These are phyloP conservation scores for Neodiprion fabricii DNA, from an alignment of 1,140 invertebrate genomes.

Conservation along the genomic window DNA sequence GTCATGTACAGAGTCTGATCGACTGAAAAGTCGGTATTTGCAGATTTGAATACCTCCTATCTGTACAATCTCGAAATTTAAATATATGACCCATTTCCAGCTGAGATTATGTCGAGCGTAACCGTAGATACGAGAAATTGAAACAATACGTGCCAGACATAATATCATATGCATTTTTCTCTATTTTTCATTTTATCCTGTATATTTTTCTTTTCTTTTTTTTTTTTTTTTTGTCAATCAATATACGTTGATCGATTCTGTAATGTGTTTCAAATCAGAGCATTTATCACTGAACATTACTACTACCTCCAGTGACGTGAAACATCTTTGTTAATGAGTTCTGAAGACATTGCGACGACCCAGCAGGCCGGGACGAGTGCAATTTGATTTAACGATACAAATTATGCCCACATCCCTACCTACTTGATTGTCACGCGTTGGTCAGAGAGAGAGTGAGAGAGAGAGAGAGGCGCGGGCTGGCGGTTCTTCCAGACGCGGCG, in stretches of 20 bases:
- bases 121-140: too few relatives aligned
- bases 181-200: too few relatives aligned
- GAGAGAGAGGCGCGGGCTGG: too few relatives aligned
- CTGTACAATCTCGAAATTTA: not conserved
- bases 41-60: conserved; percentile 5
- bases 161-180: too few relatives aligned
- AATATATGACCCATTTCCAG: conserved; percentile 3
- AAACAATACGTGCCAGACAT: too few relatives aligned
- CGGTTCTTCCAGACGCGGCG: too few relatives aligned
- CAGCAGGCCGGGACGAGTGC: conserved; percentile 62
- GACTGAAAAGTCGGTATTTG: not conserved
- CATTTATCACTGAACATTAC: conserved; percentile 3
- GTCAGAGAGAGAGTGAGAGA: not conserved
- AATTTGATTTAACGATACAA: conserved; percentile 56
- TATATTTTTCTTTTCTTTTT: not conserved
- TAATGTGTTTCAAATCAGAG: not conserved
- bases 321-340: not conserved
- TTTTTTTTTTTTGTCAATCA: not conserved
- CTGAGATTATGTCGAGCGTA: not conserved
- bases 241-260: not conserved
- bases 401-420: conserved; percentile 56
- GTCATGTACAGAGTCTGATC: not conserved
- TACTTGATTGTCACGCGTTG: conserved; percentile 35
- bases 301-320: not conserved
- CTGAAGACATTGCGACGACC: conserved; percentile 24